Conservation (phyloP, 2,797 vertebrate species). For the Gephyroberyx darwinii region DNA sequence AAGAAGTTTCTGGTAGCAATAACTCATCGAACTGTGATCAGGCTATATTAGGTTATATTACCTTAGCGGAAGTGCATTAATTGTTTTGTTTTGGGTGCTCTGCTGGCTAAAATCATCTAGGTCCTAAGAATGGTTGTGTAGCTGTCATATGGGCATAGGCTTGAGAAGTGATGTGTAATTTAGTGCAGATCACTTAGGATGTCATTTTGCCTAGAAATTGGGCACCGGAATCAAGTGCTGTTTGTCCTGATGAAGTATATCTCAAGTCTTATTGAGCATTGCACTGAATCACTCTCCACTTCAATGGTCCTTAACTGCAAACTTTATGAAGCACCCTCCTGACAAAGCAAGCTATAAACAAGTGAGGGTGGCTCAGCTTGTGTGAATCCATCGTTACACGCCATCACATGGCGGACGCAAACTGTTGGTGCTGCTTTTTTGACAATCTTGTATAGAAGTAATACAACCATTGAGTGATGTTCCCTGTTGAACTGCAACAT, state of each 20-base stretch:
- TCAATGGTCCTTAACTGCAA: slow-evolving; percentile 78
- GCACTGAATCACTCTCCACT: slow-evolving; percentile 76
- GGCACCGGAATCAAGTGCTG: slow-evolving; percentile 62
- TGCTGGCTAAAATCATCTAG: slow-evolving; percentile 57
- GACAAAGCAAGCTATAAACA: slow-evolving; percentile 40
- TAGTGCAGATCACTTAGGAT: slow-evolving; percentile 67
- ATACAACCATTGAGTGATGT: slow-evolving; percentile 68
- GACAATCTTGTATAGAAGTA: slow-evolving; percentile 94
- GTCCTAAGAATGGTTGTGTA: slow-evolving; percentile 64
- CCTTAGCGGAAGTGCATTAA: slow-evolving; percentile 78
- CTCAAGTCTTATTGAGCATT: slow-evolving; percentile 75
- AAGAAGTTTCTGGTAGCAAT: slow-evolving; percentile 77
- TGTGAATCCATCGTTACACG: slow-evolving; percentile 58
- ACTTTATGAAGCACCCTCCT: slow-evolving; percentile 82
- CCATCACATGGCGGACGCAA: slow-evolving; percentile 64
- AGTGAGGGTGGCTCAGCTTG: slow-evolving; percentile 31
- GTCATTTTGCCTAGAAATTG: slow-evolving; percentile 68
- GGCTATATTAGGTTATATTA: slow-evolving; percentile 69
- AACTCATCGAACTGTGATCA: slow-evolving; percentile 79
- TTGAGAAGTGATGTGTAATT: slow-evolving; percentile 62
- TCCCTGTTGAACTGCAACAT: slow-evolving; percentile 68
- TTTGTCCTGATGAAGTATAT: slow-evolving; percentile 62
- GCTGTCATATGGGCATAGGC: slow-evolving; percentile 59
- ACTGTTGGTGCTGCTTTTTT: slow-evolving; percentile 90
- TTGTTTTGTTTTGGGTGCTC: slow-evolving; percentile 64